Evolutionary conservation across 2,113 vertebrate genomes (phyloP), one percentile per base, ranked within the genome.

Genomic region (Clinocottus analis): DNA sequence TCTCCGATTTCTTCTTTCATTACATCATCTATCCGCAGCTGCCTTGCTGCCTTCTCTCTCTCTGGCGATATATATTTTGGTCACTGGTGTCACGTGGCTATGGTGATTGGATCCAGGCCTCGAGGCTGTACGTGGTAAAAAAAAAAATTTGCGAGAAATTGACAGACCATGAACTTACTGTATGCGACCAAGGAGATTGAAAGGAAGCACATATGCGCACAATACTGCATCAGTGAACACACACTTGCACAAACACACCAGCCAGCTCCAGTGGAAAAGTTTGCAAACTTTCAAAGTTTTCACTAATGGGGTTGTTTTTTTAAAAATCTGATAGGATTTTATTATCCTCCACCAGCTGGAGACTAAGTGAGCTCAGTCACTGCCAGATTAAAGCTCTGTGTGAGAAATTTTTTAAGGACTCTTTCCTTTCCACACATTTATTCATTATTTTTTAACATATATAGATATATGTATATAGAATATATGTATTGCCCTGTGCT

Each of bases 61-160:
- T 41, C 61, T 69, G 49, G 17, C 67, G 72, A 83, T 83, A 79
- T 73, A 55, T 83, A 88, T 89, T 87, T 87, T 89, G 79, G 83
- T 93, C 86, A 87, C 69, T 79, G 68, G 89, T 84, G 89, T 93
- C 89, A 91, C 77, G 80, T 88, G 87, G 87, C 85, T 43, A 9
- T 49, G 60, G 47, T 90, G 89, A 94, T 94, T 93, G 86, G 83
- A 88, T 91, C 86, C 92, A 94, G 93, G 75, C 80, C 70, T 85
- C 62, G 55, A 63, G 85, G 78, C 80, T 86, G 66, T 71, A 79
- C 64, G 23, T 83, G 75, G 87, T 87, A 85, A 87, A 84, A 62
- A n/a, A n/a, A n/a, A n/a, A n/a, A n/a, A n/a, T 86, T 77, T 78
- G 41, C 83, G 75, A 11, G 76, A 80, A 85, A 78, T 59, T 59